Conservation (phyloP, 2,113 vertebrate species). For the Syngnathus scovelli region DNA sequence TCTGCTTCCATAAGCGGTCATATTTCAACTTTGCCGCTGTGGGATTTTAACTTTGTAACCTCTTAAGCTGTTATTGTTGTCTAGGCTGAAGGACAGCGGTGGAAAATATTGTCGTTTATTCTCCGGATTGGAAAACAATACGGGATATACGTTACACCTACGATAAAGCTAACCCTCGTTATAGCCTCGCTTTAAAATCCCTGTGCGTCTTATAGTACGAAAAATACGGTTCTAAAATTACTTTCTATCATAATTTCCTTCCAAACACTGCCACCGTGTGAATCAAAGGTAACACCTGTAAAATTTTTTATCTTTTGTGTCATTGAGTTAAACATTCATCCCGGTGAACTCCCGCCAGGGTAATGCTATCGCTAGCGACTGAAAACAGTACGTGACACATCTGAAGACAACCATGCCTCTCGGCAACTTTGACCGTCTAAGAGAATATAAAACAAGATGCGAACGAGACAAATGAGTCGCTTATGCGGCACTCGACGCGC, state of each 20-base stretch:
- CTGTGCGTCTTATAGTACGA: too few species aligned
- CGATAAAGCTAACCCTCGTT: too few species aligned
- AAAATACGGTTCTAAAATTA: too few species aligned
- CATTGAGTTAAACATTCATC: not conserved
- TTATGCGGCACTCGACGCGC: not conserved
- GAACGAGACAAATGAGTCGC: constrained; percentile 4
- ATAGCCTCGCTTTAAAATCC: too few species aligned
- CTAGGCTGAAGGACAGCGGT: constrained; percentile 7
- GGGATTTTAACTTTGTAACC: constrained; percentile 46
- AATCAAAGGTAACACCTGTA: too few species aligned
- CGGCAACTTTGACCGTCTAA: too few species aligned
- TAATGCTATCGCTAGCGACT: constrained; percentile 43
- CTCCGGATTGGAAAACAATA: not conserved
- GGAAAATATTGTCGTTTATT: constrained; percentile 17
- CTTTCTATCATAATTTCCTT: too few species aligned
- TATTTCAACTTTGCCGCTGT: constrained; percentile 37
- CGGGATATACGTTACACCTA: too few species aligned
- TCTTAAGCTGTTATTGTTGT: not conserved
- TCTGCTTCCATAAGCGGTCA: constrained; percentile 25
- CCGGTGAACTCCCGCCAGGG: not conserved
- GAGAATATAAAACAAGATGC: not conserved
- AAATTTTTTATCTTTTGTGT: not conserved
- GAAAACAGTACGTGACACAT: constrained; percentile 49
- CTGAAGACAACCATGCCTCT: constrained; percentile 46
- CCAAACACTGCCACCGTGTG: too few species aligned